phyloP scores from a whole-genome alignment of 2,113 vertebrate genomes.

The Miniopterus natalensis region DNA sequence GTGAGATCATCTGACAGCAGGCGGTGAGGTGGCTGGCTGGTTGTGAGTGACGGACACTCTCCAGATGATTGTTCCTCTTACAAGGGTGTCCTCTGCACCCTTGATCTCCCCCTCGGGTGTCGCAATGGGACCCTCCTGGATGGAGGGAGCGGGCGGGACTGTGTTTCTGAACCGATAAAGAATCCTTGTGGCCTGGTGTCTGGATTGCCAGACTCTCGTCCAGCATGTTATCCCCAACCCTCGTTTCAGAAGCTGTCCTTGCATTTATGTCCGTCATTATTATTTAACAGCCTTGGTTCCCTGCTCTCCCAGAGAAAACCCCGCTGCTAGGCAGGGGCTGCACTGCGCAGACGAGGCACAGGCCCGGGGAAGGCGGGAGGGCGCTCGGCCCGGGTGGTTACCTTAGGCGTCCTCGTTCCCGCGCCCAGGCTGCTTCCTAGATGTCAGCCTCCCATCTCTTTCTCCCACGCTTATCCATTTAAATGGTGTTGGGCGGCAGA shows the following conservation, averaged over 20 bases:
- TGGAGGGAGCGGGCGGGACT: background rate
- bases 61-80: background rate
- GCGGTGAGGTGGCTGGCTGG: background rate
- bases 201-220: background rate
- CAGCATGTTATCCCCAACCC: background rate
- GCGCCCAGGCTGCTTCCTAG: accelerated
- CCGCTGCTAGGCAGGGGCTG: background rate
- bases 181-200: background rate
- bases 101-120: background rate
- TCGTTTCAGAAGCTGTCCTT: background rate
- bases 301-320: background rate
- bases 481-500: background rate
- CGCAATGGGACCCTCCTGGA: background rate
- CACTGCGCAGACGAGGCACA: accelerated
- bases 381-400: background rate
- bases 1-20: background rate
- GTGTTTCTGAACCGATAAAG: background rate
- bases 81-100: background rate
- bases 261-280: background rate
- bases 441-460: background rate
- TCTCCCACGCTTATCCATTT: background rate
- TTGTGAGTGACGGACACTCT: background rate
- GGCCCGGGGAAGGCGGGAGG: too few relatives aligned
- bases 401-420: accelerated
- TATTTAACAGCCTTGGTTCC: background rate